Evolutionary conservation across 2,797 vertebrate species (phyloP), one percentile per base, ranked within the genome.

Genomic region (Danio albolineatus): DNA sequence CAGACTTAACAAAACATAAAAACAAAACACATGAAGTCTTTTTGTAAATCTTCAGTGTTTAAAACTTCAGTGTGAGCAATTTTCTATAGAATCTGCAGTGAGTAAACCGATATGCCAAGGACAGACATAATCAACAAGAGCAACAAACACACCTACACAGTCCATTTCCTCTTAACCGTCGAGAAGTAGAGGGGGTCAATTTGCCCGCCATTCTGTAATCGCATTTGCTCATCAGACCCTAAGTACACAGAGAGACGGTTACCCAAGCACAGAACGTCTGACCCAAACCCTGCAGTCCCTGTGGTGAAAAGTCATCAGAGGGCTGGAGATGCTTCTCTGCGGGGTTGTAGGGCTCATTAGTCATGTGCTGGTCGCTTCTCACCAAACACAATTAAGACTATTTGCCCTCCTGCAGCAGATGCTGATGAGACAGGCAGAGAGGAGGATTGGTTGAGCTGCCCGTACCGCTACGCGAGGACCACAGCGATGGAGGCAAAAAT

Each of bases 311-410:
- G 72, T 36, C 60, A 53, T 14, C 51, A 19, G 72, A 36, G 19
- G 65, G 77, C 51, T 65, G 39, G 60, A 62, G 61, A 65, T 67
- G 53, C 46, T 75, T 67, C 71, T 71, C 59, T 62, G 67, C 60
- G 3, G 56, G 56, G 83, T 73, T 73, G 16, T 46, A 10, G 46
- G 60, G 72, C 78, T 78, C 81, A 80, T 80, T 81, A 73, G 71
- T 84, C 82, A 69, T 71, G 79, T 62, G 5, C 65, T 43, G 59
- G 66, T 73, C 48, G 54, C 75, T 81, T 82, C 60, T 64, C 78
- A 77, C 84, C 82, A 83, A 87, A 86, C 82, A 62, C 74, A 81
- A 85, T 86, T 85, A 87, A 76, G 78, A 70, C 64, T 67, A 66
- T 83, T 82, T 84, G 73, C 81, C 83, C 76, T 79, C 82, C 80